A percentile compares a stretch with the other conserved stretches of the same genome.
These are phyloP conservation scores for Triops cancriformis DNA, from an alignment of 1,140 invertebrate species.

Conservation along the genomic window DNA sequence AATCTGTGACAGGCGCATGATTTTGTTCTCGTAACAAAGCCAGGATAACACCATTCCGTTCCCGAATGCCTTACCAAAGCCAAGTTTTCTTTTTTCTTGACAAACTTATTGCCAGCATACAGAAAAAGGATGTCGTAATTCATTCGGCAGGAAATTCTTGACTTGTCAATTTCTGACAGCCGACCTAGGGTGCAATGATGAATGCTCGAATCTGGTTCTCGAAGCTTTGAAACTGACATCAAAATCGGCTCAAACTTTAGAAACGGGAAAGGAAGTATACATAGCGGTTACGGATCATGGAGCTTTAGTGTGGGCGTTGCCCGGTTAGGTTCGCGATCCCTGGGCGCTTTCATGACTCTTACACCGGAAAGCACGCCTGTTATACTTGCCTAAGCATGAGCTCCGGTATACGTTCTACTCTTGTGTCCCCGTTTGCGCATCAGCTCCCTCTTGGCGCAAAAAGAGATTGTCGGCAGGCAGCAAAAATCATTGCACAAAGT, in stretches of 20 bases:
- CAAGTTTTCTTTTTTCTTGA: not conserved
- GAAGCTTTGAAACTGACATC: not conserved
- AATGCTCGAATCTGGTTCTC: not conserved
- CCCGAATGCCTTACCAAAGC: not conserved
- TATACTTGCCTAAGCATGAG: constrained; percentile 6
- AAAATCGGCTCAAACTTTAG: not conserved
- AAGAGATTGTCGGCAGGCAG: not conserved
- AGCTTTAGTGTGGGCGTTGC: not conserved
- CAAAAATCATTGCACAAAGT: not conserved
- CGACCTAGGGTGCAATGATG: not conserved
- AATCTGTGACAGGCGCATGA: not conserved
- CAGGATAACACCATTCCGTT: not conserved
- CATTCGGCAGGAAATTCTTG: not conserved
- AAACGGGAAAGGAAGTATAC: not conserved
- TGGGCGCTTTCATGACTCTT: not conserved
- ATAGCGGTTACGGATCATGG: not conserved
- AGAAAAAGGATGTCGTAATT: not conserved
- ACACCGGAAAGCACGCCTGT: not conserved
- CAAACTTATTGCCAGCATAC: not conserved
- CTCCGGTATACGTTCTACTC: not conserved
- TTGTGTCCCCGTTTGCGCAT: not conserved
- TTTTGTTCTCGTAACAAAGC: not conserved
- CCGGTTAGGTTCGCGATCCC: not conserved
- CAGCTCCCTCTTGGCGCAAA: not conserved
- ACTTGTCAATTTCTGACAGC: not conserved